phyloP scores from a whole-genome alignment of 1,140 invertebrate species.

The Drosophila aff. region DNA sequence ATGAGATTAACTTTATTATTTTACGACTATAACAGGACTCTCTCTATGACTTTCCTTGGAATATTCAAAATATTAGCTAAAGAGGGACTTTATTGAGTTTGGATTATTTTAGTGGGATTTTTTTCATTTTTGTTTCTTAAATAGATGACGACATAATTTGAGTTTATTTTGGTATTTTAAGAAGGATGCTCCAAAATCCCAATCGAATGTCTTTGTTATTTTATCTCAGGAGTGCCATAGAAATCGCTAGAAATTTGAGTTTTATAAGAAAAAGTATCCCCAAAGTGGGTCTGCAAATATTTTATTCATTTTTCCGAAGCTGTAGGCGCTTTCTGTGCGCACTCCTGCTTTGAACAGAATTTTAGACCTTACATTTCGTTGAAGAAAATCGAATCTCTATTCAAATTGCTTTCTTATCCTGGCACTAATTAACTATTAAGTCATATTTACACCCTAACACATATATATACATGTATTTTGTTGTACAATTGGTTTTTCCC shows the following conservation, averaged over 20 bases:
- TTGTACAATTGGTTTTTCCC: conserved; percentile 7
- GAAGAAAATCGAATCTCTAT: background rate
- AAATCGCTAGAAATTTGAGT: background rate
- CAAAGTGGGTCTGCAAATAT: background rate
- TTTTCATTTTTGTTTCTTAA: background rate
- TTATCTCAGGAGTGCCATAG: background rate
- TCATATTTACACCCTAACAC: conserved; percentile 14
- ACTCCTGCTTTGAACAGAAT: background rate
- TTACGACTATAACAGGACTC: background rate
- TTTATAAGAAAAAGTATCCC: background rate
- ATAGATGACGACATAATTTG: background rate
- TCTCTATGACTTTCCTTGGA: background rate
- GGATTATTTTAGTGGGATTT: background rate
- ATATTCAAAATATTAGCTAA: background rate
- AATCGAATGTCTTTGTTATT: conserved; percentile 2
- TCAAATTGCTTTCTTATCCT: conserved; percentile 16
- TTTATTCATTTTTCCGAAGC: too few species aligned
- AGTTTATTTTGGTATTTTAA: background rate
- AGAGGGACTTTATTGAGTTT: background rate
- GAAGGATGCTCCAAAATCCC: background rate
- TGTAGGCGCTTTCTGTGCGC: background rate
- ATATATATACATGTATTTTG: conserved; percentile 5
- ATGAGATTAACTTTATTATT: background rate
- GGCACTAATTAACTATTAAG: conserved; percentile 15
- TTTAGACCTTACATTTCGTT: conserved; percentile 4